Evolutionary conservation across 2,888 invertebrate genomes (phyloP).

Genomic region (Proisotoma minuta): DNA sequence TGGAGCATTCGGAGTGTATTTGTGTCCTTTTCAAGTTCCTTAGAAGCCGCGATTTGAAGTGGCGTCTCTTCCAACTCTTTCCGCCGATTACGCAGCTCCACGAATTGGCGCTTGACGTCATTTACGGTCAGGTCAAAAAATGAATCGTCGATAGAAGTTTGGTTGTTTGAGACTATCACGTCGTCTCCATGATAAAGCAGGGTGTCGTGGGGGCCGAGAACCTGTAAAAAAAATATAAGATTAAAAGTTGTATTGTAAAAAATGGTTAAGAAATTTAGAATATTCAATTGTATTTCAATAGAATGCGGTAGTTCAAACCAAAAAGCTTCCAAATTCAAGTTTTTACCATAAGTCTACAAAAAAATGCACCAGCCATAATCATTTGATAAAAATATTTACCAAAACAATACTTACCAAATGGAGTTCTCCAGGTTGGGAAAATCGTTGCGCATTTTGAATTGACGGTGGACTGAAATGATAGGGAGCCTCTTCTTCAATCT

Average conservation of each 20-base stretch:
- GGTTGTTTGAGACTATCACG: conserved; percentile 52
- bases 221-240: conserved; percentile 48
- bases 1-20: conserved; percentile 29
- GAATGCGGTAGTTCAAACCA: no score
- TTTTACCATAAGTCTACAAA: no score
- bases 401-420: conserved; percentile 20
- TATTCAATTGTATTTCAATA: no score
- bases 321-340: no score
- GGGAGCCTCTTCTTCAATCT: background rate
- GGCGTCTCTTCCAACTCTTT: conserved; percentile 66
- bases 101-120: conserved; percentile 71
- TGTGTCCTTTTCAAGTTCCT: conserved; percentile 56
- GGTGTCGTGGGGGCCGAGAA: conserved; percentile 72
- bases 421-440: conserved; percentile 24
- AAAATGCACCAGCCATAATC: no score
- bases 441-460: conserved; percentile 16
- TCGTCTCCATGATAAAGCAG: conserved; percentile 64
- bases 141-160: conserved; percentile 65
- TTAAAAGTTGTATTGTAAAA: background rate
- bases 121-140: conserved; percentile 81
- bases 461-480: background rate
- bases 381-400: no score
- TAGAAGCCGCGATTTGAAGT: conserved; percentile 63
- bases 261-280: background rate
- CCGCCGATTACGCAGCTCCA: conserved; percentile 61